Percentiles rank a stretch among this genome's conserved stretches.
These are phyloP conservation scores for Bimastos eiseni DNA, from an alignment of 2,888 invertebrate genomes.

Conservation along the genomic window DNA sequence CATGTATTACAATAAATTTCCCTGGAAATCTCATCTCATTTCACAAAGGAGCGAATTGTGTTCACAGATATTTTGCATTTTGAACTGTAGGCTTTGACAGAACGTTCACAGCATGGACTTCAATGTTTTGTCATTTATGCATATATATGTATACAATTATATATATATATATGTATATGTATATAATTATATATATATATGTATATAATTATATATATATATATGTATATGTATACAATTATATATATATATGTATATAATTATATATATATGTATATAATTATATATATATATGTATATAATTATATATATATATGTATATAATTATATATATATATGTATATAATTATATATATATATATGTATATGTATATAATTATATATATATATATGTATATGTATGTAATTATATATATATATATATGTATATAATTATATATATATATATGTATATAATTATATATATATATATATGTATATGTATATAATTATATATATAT, in stretches of 20 bases:
- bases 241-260: neutral
- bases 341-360: neutral
- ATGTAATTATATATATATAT: neutral
- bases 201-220: neutral
- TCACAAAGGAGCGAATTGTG: too few species aligned
- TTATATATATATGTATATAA: neutral
- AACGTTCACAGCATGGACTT: too few species aligned
- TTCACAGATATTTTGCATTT: too few species aligned
- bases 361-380: neutral
- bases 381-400: neutral
- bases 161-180: too few species aligned
- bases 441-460: neutral
- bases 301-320: too few species aligned
- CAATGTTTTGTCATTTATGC: too few species aligned
- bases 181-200: neutral
- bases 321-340: too few species aligned
- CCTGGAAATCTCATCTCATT: neutral
- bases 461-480: conserved; percentile 1
- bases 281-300: too few species aligned
- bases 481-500: too few species aligned
- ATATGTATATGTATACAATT: neutral
- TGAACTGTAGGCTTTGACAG: too few species aligned
- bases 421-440: neutral
- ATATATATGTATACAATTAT: too few species aligned
- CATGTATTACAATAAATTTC: neutral